phyloP scores from a whole-genome alignment of 2,888 invertebrate species.

The Schrankia costaestrigalis region DNA sequence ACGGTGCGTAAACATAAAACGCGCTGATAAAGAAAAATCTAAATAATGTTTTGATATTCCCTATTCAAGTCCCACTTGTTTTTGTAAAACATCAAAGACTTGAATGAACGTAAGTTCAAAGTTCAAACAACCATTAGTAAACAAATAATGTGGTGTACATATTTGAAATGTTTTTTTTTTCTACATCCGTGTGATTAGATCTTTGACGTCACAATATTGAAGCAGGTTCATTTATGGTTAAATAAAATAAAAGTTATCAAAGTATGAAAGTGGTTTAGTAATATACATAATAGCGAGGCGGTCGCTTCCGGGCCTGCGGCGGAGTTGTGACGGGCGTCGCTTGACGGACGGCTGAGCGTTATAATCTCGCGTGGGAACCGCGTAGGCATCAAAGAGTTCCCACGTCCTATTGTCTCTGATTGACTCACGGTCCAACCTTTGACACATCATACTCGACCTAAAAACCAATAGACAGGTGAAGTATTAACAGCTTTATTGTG shows the following conservation, averaged over 20 bases:
- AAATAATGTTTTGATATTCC: too few species aligned
- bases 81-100: too few species aligned
- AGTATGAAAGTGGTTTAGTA: constrained; percentile 19
- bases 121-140: too few species aligned
- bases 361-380: constrained; percentile 45
- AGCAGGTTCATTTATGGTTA: constrained; percentile 7
- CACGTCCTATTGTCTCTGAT: constrained; percentile 50
- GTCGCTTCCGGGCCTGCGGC: constrained; percentile 25
- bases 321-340: constrained; percentile 6
- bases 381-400: constrained; percentile 41
- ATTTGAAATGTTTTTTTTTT: too few species aligned
- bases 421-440: constrained; percentile 36
- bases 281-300: constrained; percentile 18
- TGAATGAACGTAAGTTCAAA: too few species aligned
- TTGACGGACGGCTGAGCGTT: constrained; percentile 15
- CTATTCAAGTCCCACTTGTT: too few species aligned
- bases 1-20: too few species aligned
- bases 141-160: too few species aligned
- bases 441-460: constrained; percentile 40
- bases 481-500: constrained; percentile 4
- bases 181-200: too few species aligned
- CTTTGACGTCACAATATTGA: neutral
- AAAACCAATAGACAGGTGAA: constrained; percentile 30
- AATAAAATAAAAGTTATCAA: constrained; percentile 10
- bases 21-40: too few species aligned